Evolutionary conservation across 2,797 vertebrate genomes (phyloP).

Genomic region (Enteromius afrohamiltoni): DNA sequence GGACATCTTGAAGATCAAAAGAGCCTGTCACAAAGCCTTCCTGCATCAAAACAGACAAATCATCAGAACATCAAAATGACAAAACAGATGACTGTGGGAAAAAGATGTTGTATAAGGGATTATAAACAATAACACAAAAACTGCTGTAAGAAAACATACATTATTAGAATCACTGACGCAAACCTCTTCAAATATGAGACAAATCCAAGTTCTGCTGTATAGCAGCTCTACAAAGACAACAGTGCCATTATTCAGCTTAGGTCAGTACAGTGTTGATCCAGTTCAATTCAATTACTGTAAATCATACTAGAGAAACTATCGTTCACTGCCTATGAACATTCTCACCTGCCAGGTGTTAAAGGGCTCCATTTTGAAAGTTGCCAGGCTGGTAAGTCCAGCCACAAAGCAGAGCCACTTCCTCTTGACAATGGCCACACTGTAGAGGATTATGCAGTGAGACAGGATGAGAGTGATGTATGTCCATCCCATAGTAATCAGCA

Average conservation of each 20-base stretch:
- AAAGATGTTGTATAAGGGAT: background rate
- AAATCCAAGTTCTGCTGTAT: background rate
- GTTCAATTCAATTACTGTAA: background rate
- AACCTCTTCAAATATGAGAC: background rate
- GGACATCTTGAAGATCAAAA: constrained; percentile 92
- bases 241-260: background rate
- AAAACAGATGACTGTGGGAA: background rate
- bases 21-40: constrained; percentile 86
- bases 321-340: background rate
- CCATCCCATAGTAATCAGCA: constrained; percentile 90
- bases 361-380: constrained; percentile 93
- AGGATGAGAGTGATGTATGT: constrained; percentile 88
- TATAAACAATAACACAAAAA: background rate
- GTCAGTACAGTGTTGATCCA: background rate
- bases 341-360: constrained; percentile 94
- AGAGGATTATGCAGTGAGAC: constrained; percentile 90
- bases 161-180: background rate
- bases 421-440: constrained; percentile 84
- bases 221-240: background rate
- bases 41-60: constrained; percentile 70
- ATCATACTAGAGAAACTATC: background rate
- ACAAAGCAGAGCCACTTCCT: constrained; percentile 88
- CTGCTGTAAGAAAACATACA: background rate
- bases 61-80: background rate
- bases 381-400: constrained; percentile 87